Evolutionary conservation across 1,140 invertebrate species (phyloP).

Genomic region (Theocolax elegans): DNA sequence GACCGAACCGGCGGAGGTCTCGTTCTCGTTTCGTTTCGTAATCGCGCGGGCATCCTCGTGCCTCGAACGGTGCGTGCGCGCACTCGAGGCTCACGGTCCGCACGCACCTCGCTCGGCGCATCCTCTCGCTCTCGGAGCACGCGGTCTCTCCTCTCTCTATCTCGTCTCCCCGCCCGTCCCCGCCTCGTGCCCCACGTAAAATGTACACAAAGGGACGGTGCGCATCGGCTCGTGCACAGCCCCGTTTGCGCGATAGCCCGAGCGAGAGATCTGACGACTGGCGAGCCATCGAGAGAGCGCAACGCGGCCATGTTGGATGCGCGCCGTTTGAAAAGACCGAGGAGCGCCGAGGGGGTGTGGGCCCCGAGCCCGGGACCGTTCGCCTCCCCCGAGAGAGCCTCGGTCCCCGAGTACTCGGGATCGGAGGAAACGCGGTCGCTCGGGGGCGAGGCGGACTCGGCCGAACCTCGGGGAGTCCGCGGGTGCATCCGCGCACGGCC

Average conservation of each 20-base stretch:
- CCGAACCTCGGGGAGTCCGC: neutral
- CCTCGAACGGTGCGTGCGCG: too few species aligned
- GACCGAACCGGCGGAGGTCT: too few species aligned
- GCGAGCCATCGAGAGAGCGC: neutral
- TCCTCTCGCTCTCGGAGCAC: neutral
- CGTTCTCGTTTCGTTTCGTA: too few species aligned
- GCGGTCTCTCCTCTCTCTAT: too few species aligned
- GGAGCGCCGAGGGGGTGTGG: neutral
- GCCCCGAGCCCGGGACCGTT: neutral
- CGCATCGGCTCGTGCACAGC: slow-evolving; percentile 7
- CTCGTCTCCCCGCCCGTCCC: too few species aligned
- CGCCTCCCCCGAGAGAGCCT: too few species aligned
- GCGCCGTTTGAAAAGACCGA: slow-evolving; percentile 32
- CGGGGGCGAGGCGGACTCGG: neutral
- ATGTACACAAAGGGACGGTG: neutral
- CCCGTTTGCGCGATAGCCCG: neutral
- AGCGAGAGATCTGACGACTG: neutral
- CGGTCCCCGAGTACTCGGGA: too few species aligned
- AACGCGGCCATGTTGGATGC: slow-evolving; percentile 36
- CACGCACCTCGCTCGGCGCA: neutral
- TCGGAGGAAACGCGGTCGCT: too few species aligned
- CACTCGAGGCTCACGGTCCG: too few species aligned
- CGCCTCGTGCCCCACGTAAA: too few species aligned
- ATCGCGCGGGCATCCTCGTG: too few species aligned
- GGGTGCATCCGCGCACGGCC: slow-evolving; percentile 14